Evolutionary conservation across 2,797 vertebrate species (phyloP).

Genomic region (Melanitta fusca): DNA sequence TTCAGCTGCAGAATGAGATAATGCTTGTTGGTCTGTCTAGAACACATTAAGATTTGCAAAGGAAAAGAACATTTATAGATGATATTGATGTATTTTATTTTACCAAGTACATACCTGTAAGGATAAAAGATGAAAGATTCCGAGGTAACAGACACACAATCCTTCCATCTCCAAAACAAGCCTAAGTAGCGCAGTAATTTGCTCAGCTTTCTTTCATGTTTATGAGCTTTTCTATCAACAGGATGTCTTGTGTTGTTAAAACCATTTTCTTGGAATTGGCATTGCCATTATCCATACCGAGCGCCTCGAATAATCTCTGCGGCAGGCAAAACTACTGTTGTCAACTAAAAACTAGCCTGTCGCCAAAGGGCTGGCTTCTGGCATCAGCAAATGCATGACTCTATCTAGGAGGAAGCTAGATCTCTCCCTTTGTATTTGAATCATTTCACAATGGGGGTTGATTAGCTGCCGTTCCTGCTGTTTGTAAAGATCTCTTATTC

Average conservation of each 20-base stretch:
- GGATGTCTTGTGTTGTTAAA: background rate
- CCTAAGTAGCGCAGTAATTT: slow-evolving; percentile 4
- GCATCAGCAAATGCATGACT: background rate
- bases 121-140: background rate
- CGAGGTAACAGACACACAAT: background rate
- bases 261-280: background rate
- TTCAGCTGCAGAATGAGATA: background rate
- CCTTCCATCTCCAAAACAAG: background rate
- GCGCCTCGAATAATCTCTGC: background rate
- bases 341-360: background rate
- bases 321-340: background rate
- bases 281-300: slow-evolving; percentile 1
- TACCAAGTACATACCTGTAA: background rate
- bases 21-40: background rate
- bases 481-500: background rate
- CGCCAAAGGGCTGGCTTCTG: background rate
- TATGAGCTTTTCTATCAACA: slow-evolving; percentile 16
- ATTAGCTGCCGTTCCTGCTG: background rate
- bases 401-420: background rate
- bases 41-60: background rate
- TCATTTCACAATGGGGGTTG: background rate
- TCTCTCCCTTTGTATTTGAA: background rate
- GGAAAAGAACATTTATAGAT: background rate
- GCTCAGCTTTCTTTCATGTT: background rate
- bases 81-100: background rate